A percentile compares a stretch with the other conserved stretches of the same genome.
Evolutionary conservation across 2,113 vertebrate genomes (phyloP).

Genomic region (Notothenia rossii): DNA sequence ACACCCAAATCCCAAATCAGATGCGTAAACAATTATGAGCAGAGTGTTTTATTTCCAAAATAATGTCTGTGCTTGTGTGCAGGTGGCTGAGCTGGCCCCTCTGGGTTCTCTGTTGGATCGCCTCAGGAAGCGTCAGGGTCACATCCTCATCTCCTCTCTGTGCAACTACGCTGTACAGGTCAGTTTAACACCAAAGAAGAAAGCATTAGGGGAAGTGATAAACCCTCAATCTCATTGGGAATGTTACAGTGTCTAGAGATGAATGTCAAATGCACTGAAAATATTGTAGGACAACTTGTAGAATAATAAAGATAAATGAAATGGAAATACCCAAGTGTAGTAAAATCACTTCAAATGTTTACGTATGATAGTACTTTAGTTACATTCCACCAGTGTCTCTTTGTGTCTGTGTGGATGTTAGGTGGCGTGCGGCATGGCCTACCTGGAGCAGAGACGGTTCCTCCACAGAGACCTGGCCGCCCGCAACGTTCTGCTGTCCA

Average conservation of each 20-base stretch:
- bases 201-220: background rate
- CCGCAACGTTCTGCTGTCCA: conserved; percentile 94
- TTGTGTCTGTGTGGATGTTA: conserved; percentile 72
- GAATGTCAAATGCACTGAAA: too few relatives aligned
- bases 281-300: background rate
- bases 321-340: background rate
- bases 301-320: background rate
- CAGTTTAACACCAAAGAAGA: background rate
- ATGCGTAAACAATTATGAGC: background rate
- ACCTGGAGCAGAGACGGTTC: conserved; percentile 95
- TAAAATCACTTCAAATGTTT: background rate
- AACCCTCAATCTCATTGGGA: background rate
- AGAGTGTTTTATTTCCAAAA: background rate
- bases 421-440: conserved; percentile 96
- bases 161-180: conserved; percentile 97
- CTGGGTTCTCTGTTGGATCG: conserved; percentile 95
- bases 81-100: conserved; percentile 96
- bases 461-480: conserved; percentile 96
- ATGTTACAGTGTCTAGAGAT: background rate
- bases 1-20: background rate
- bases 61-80: conserved; percentile 15
- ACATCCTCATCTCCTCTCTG: conserved; percentile 94
- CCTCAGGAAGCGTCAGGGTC: conserved; percentile 94
- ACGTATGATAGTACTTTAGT: background rate
- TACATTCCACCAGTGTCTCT: background rate